These are phyloP conservation scores for Danio choprae DNA, from an alignment of 2,797 vertebrate species.

Conservation along the genomic window DNA sequence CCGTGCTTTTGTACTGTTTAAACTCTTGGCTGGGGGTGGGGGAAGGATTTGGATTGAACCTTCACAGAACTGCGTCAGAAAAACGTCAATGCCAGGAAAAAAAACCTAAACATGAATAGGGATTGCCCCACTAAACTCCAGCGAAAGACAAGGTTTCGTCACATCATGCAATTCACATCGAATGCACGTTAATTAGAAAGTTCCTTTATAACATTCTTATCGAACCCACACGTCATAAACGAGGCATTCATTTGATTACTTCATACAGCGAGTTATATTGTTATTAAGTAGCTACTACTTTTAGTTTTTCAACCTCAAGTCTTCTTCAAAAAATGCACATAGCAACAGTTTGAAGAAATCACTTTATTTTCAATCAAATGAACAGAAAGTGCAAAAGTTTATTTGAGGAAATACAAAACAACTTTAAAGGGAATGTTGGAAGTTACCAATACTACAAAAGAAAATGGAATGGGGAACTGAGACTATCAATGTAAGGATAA, in stretches of 20 bases:
- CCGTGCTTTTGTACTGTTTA: neutral
- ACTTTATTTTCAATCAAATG: slow-evolving; percentile 41
- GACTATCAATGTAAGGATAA: slow-evolving; percentile 15
- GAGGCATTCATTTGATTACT: neutral
- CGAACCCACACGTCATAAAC: neutral
- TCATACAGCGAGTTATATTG: neutral
- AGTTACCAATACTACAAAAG: slow-evolving; percentile 35
- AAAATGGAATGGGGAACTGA: neutral
- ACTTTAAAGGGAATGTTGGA: slow-evolving; percentile 66
- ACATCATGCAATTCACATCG: neutral
- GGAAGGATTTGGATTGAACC: slow-evolving; percentile 5
- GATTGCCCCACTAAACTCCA: slow-evolving; percentile 58
- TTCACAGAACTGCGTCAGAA: slow-evolving; percentile 68
- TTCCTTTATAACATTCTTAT: neutral
- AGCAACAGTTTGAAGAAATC: neutral
- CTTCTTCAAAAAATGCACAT: neutral
- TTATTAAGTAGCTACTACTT: neutral
- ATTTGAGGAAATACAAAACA: slow-evolving; percentile 72
- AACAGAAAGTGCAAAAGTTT: slow-evolving; percentile 63
- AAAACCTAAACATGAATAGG: slow-evolving; percentile 18
- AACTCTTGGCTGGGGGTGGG: slow-evolving; percentile 21
- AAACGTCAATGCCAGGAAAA: slow-evolving; percentile 69
- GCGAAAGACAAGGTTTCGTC: neutral
- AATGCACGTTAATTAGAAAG: neutral
- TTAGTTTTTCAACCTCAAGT: neutral